Evolutionary conservation across 2,888 invertebrate genomes (phyloP).

Genomic region (Thymelicus lineola): DNA sequence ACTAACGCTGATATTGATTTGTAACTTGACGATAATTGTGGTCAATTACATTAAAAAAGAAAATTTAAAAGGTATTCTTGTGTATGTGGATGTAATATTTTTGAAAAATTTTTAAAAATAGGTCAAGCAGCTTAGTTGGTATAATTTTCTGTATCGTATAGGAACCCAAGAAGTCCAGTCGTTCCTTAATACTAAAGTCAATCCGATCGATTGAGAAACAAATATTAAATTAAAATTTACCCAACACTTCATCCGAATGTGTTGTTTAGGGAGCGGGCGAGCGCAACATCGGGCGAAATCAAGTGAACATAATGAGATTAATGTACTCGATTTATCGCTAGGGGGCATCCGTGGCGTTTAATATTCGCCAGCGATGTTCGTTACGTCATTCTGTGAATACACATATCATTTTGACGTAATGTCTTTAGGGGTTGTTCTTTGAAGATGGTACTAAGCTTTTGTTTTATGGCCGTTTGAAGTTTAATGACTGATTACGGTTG

Average conservation of each 20-base stretch:
- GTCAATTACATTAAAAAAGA: too few species aligned
- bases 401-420: slow-evolving; percentile 20
- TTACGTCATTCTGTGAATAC: slow-evolving; percentile 40
- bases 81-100: too few species aligned
- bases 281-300: slow-evolving; percentile 54
- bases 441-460: slow-evolving; percentile 9
- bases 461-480: slow-evolving; percentile 8
- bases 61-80: too few species aligned
- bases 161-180: too few species aligned
- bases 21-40: too few species aligned
- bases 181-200: too few species aligned
- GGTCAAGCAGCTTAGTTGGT: too few species aligned
- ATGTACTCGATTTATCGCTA: slow-evolving; percentile 58
- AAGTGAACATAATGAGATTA: slow-evolving; percentile 69
- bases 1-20: too few species aligned
- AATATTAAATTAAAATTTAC: slow-evolving; percentile 28
- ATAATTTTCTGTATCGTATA: too few species aligned
- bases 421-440: neutral
- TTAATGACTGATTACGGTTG: slow-evolving; percentile 6
- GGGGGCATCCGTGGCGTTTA: slow-evolving; percentile 33
- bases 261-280: slow-evolving; percentile 36
- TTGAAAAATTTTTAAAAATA: too few species aligned
- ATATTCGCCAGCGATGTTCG: slow-evolving; percentile 35
- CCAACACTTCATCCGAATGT: slow-evolving; percentile 9
- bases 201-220: neutral